Base-by-base conservation (phyloP, 2,113 vertebrate genomes). In the Saguinus midas region DNA sequence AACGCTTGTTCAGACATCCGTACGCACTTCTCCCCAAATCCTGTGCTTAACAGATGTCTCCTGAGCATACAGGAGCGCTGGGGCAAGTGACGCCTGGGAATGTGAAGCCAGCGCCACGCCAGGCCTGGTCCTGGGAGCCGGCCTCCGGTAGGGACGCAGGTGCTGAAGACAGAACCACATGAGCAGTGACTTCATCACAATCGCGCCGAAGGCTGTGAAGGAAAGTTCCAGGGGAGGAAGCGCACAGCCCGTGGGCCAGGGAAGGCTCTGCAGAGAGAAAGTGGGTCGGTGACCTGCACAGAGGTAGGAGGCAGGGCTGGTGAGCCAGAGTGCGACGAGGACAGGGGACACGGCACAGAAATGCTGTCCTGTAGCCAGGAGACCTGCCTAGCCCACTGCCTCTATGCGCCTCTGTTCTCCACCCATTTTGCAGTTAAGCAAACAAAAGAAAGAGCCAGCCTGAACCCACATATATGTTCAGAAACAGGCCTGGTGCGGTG, bases 331-430 rank as follows among this genome's bases (percentile, higher is more conserved):
- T 3, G 1, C 7, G 35, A 16, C 6, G 73, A 0, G 57, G 37
- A 27, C 27, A 1, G 0, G 0, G 1, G 0, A 0, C 5, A 0
- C 10, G 1, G 58, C 4, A 10, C n/a, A 23, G 64, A 37, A 57
- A 16, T 7, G 64, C 14, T 16, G 52, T 9, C 17, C 55, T 40
- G 25, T 23, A 37, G 73, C 45, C 10, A 4, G 20, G 3, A 43
- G 75, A 23, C n/a, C 25, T 43, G 6, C 58, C 58, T 61, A 29
- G 72, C 72, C 73, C 57, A 1, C n/a, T 2, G 50, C 55, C 8
- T 4, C 6, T 85, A 1, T 1, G 18, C 4, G 0, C 61, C 12
- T 8, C 45, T 37, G 0, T 3, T 73, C 43, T 66, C 37, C 18
- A 3, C 0, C 8, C 58, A 1, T 14, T 29, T 40, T 27, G 1